Base-by-base conservation (phyloP, 64 coral and sea anemone genomes). In the Acropora yongei region DNA sequence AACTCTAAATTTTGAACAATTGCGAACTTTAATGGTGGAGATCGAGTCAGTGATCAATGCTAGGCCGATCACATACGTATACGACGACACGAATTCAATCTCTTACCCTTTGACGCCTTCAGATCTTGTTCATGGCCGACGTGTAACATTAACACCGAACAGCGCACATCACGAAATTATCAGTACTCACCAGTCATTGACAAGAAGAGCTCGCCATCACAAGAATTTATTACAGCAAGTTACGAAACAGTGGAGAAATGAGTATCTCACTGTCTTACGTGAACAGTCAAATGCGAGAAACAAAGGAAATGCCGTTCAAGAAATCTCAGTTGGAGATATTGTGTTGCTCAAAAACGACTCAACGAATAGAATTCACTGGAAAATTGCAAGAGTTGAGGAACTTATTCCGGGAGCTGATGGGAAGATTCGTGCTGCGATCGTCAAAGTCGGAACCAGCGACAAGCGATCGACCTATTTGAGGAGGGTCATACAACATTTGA, bases 221-320 rank as follows among this genome's bases (percentile, higher is more conserved):
- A 86, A 86, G 45, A 85, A 92, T 85, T 78, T 92, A 76, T 80
- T 91, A 75, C 80, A 85, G 47, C 68, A 71, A 61, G 63, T 83
- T 66, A 61, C 82, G 66, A 92, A 17, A 75, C 90, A 77, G 61
- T 86, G 90, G 90, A 92, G 90, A 86, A 86, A 76, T 41, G 90
- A 92, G 17, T 86, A 86, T 42, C 60, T 92, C 43, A 75, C 57
- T 61, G 58, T 65, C 78, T 72, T 87, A 5, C 18, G 90, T 9
- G 90, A 92, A 61, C 81, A 86, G 43, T 78, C 90, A 79, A 41
- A 78, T 95, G 50, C 50, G 50, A 55, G 73, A 76, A 76, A 42
- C 30, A 76, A 76, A 42, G 73, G 41, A 76, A 76, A 76, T 76
- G 73, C 20, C 73, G 43, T 72, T 10, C 68, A 72, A 72, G 68